Evolutionary conservation across 2,797 vertebrate genomes (phyloP), one percentile per base, ranked within the genome.

Genomic region (Leptatherina wallacei): DNA sequence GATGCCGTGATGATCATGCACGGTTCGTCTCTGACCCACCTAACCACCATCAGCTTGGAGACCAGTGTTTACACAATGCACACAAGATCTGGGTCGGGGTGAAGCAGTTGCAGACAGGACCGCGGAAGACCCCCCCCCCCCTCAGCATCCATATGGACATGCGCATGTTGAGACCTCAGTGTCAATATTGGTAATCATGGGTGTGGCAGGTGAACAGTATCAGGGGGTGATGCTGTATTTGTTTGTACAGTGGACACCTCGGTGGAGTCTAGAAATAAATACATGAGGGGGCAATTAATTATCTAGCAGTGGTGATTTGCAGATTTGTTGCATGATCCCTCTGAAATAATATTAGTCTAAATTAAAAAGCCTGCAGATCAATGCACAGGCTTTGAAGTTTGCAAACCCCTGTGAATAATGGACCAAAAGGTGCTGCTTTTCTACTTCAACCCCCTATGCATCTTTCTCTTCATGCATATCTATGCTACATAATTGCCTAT

Each of bases 121-220:
- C 3, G 18, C 22, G 59, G 29, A 44, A 29, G 6, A 32, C 40
- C 54, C 61, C 29, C 67, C 65, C 60, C 63, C 89, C 86, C 59
- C 82, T 81, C 87, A 88, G 86, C 94, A 84, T 80, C 83, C 77
- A 81, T 2, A 33, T 56, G 83, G 69, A 88, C 88, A 87, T 90
- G 85, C 85, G 86, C 89, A 79, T 52, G 57, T 22, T 47, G 73
- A 73, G 75, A 64, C 78, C 69, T 80, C 81, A 74, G 29, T 83
- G 87, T 89, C 88, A 90, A 82, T 89, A 84, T 85, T 86, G 78
- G 78, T 83, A 81, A 84, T 85, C 83, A 89, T 89, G 91, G 92
- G 92, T 92, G 92, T 91, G 91, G 92, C 91, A 86, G 78, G 74
- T 76, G 75, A 82, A 77, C 83, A 81, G 56, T 67, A 79, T 73